phyloP scores from a whole-genome alignment of 2,888 invertebrate species.

The Leistus spinibarbis region DNA sequence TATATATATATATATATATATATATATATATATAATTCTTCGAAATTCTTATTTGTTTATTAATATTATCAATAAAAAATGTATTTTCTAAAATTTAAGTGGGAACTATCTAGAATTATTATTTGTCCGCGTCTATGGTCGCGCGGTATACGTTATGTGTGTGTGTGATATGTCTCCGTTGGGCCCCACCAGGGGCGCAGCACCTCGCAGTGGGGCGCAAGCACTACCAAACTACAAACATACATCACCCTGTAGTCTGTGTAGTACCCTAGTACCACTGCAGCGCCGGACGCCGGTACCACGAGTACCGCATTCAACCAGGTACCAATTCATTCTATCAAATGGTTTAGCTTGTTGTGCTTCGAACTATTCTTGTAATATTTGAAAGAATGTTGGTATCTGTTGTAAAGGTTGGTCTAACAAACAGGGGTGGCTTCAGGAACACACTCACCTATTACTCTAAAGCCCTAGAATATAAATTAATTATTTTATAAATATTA shows the following conservation, averaged over 20 bases:
- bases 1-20: no score
- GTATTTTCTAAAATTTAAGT: no score
- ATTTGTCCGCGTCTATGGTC: slow-evolving; percentile 11
- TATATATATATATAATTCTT: no score
- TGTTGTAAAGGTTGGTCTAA: no score
- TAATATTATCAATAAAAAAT: no score
- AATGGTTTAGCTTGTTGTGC: background rate
- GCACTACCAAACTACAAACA: background rate
- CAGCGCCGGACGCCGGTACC: background rate
- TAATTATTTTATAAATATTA: no score
- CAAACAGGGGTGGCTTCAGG: background rate
- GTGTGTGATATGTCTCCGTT: background rate
- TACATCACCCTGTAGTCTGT: slow-evolving; percentile 2
- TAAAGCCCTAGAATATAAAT: no score
- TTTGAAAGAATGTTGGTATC: background rate
- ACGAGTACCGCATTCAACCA: background rate
- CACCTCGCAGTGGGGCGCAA: background rate
- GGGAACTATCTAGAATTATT: no score
- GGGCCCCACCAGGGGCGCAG: slow-evolving; percentile 9
- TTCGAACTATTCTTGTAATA: background rate
- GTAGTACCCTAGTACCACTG: no score
- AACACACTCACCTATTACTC: background rate
- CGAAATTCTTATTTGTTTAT: no score
- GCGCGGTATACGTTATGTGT: background rate
- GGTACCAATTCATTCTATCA: background rate